Evolutionary conservation across 2,888 invertebrate species (phyloP), one percentile per base, ranked within the genome.

Genomic region (Catotricha subobsoleta): DNA sequence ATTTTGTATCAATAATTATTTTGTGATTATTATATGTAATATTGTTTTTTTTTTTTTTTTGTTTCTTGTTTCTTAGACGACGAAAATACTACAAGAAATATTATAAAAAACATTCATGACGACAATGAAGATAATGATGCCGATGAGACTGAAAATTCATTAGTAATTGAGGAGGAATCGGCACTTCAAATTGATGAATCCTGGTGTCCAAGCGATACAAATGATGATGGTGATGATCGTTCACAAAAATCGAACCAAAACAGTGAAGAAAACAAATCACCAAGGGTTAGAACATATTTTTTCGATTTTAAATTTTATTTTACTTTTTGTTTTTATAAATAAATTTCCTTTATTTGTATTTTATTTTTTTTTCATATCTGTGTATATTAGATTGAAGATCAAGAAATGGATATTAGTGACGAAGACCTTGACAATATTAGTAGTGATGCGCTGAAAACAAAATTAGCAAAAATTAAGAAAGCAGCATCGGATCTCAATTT

Each of bases 121-220:
- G 27, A 33, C 39, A 72, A 68, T 41, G 69, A 70, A 48, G 71
- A 69, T 41, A 72, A 72, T 51, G 71, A 71, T 43, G 62, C 62
- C 47, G 69, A 69, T 43, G 70, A 69, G 55, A 52, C 60, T 12
- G 20, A 35, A 20, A 34, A 25, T n/a, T 12, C 29, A 28, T 21
- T 40, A 41, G 51, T 61, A 38, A 56, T 59, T 46, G 55, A 62
- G 48, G 58, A 56, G 42, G 56, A 58, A 39, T 45, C 52, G 29
- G 51, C 46, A 21, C 58, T 69, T 48, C 58, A 66, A 45, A 69
- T 69, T 44, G 69, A 69, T 48, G 69, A 69, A 50, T 74, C 78
- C 59, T 83, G 83, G 78, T 42, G 42, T 8, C 6, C 7, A 2
- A 21, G 30, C 6, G 39, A 39, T 15, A 10, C n/a, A 8, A 10